These are phyloP conservation scores for Sussaba pulchella DNA, from an alignment of 2,888 invertebrate genomes.

Conservation along the genomic window DNA sequence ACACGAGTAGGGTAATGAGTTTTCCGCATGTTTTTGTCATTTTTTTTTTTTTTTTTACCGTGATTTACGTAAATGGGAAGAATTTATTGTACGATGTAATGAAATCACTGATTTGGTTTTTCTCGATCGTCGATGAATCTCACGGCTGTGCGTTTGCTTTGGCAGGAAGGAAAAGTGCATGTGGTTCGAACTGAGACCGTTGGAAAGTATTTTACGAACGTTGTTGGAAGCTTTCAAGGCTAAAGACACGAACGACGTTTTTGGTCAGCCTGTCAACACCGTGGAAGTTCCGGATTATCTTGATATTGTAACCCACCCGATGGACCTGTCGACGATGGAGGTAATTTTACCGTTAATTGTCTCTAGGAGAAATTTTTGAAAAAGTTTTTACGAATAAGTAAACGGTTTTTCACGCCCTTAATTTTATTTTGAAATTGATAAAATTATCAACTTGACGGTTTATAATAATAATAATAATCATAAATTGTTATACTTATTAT, in stretches of 20 bases:
- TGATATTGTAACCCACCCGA: slow-evolving; percentile 93
- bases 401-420: no score
- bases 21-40: no score
- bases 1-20: no score
- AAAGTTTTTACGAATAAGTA: background rate
- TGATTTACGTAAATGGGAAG: no score
- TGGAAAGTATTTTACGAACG: slow-evolving; percentile 91
- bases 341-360: slow-evolving; percentile 69
- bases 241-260: slow-evolving; percentile 94
- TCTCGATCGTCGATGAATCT: no score
- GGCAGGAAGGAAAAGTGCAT: slow-evolving; percentile 90
- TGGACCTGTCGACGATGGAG: slow-evolving; percentile 96
- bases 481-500: no score
- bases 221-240: slow-evolving; percentile 91
- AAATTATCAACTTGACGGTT: no score
- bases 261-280: slow-evolving; percentile 96
- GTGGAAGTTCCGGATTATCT: slow-evolving; percentile 96
- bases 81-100: no score
- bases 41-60: slow-evolving; percentile 28
- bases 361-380: background rate
- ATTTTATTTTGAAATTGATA: no score
- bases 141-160: slow-evolving; percentile 12
- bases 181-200: slow-evolving; percentile 92
- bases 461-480: no score
- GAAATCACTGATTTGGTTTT: no score